Percentiles rank a stretch among this genome's conserved stretches.
Conservation (phyloP, 1,140 invertebrate genomes). For the Harpegnathos saltator region DNA sequence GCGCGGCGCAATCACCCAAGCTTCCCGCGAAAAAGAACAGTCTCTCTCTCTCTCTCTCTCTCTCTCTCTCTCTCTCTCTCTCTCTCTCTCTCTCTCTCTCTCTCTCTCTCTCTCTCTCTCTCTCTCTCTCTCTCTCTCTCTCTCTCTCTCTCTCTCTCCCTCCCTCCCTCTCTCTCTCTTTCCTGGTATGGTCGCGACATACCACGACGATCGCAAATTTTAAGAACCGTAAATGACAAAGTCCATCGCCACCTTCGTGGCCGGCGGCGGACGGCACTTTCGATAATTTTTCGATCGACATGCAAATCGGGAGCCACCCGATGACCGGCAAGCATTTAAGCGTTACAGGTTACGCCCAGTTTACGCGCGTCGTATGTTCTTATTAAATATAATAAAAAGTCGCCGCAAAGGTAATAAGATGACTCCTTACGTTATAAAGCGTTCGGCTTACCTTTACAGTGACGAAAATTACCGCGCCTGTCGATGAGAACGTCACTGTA, state of each 20-base stretch:
- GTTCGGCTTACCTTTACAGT: not conserved
- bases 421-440: constrained; percentile 20
- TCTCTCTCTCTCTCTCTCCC: not conserved
- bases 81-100: not conserved
- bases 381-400: constrained; percentile 38
- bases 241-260: not conserved
- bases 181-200: too few relatives aligned
- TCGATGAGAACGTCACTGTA: not conserved
- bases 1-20: constrained; percentile 41
- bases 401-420: constrained; percentile 21
- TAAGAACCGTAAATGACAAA: not conserved
- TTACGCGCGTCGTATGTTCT: not conserved
- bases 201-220: not conserved
- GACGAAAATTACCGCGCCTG: constrained; percentile 43
- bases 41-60: not conserved
- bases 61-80: not conserved
- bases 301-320: constrained; percentile 9
- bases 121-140: not conserved
- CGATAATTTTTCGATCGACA: constrained; percentile 20
- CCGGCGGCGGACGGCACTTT: not conserved
- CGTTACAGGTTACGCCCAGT: not conserved
- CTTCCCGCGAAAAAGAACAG: not conserved
- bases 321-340: not conserved
- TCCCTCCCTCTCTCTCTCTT: not conserved
- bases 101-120: not conserved